Base-by-base conservation (phyloP, 1,140 invertebrate genomes). In the Hycleus phaleratus region DNA sequence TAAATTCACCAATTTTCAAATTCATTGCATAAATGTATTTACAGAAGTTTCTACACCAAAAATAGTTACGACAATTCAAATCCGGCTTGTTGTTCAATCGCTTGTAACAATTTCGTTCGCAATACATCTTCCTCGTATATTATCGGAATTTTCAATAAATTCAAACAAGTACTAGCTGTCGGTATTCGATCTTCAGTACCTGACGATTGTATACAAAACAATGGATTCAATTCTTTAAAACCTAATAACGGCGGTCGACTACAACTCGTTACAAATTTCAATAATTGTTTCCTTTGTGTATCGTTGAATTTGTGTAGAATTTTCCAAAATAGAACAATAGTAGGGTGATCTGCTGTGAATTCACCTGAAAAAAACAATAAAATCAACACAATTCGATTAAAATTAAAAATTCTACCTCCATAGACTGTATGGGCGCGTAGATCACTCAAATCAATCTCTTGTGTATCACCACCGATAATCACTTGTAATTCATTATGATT, bases 231-330 rank as follows among this genome's bases (percentile, higher is more conserved):
- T 73, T 97, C 93, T 83, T 95, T 97, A 71, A 98, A 98, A 10
- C 96, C 96, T 18, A 97, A 76, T n/a, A 98, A 77, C 3, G 96
- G 96, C n/a, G 95, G 93, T 64, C 94, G 75, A 0, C 95, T 97
- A 68, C 94, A 97, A 70, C 93, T 96, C 1, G 96, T 98, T 4
- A 97, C 94, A 81, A 98, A 98, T 74, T 97, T 96, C 0, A 98
- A 75, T 9, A 98, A 74, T 66, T 93, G 87, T 50, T 93, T 79
- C 51, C 88, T 85, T 71, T 97, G 88, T 25, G 83, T 78, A 73
- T 96, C 93, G 58, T 81, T 86, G 68, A 98, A 94, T 12, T 81
- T 80, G 59, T 85, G 78, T 3, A 97, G 80, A 18, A 95, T 88
- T 74, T 84, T 87, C 95, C 95, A 88, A 81, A 97, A 85, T 45